Evolutionary conservation across 1,140 invertebrate genomes (phyloP), one percentile per base, ranked within the genome.

Genomic region (Papilio dardanus): DNA sequence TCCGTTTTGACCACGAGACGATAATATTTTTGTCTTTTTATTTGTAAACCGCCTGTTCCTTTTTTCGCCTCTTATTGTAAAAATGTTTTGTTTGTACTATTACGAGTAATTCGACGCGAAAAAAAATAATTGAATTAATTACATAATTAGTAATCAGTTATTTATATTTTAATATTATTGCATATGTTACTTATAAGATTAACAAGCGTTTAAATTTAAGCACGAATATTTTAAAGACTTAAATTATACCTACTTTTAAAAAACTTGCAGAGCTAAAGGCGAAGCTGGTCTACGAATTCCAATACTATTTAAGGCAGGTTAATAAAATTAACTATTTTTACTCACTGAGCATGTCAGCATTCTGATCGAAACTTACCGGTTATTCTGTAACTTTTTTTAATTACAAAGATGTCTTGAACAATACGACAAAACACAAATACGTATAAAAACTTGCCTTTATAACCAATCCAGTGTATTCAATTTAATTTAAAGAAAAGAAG

Each of bases 321-420:
- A 62, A 62, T 62, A 62, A 28, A 62, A 62, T 30, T 62, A 62
- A 28, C 46, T 24, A 62, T 30, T 62, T 62, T 62, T 62, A 62
- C 16, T 62, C 30, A 62, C 54, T 62, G 54, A 62, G 10, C 54
- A 62, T 62, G 54, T 62, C 54, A 62, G 12, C 24, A 14, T 24
- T 62, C 3, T 28, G 12, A 62, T 28, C 54, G 24, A 62, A 62
- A 62, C 54, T 62, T 30, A 62, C 24, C 54, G 24, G 54, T 28
- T 62, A 28, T 12, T 3, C 3, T 21, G 24, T 62, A 28, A 62
- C 12, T 62, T 62, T 28, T 62, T 62, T 28, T 2, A 28, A 8
- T 8, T 24, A 54, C 21, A 62, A 28, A 12, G 54, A 62, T 30
- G 24, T 0, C 24, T 62, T 62, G 10, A 62, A 62, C 24, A 28